Evolutionary conservation across 2,113 vertebrate genomes (phyloP).

Genomic region (Paramisgurnus dabryanus): DNA sequence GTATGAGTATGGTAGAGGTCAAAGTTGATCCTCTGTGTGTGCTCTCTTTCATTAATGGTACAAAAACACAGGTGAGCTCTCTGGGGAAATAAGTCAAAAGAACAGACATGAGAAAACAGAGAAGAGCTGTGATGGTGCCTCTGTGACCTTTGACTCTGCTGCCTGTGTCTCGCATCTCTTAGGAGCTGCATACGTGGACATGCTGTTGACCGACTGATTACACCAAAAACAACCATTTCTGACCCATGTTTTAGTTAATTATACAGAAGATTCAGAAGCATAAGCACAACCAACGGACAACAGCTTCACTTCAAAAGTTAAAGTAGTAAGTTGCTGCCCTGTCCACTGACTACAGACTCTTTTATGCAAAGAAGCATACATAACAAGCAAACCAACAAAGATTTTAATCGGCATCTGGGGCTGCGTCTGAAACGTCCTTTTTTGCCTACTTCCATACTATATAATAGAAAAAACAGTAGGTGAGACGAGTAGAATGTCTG

Average conservation of each 20-base stretch:
- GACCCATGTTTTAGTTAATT: conserved; percentile 24
- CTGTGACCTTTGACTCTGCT: conserved; percentile 39
- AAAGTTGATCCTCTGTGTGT: not conserved
- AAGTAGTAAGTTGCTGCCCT: no score
- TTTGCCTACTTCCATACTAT: no score
- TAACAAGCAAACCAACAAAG: no score
- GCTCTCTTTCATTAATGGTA: conserved; percentile 42
- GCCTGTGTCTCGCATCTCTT: not conserved
- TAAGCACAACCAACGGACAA: not conserved
- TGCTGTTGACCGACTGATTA: conserved; percentile 45
- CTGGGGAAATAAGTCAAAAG: not conserved
- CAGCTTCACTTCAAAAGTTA: not conserved
- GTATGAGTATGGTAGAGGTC: not conserved
- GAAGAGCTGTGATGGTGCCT: not conserved
- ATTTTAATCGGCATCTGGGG: no score
- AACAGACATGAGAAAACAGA: not conserved
- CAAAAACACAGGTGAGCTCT: conserved; percentile 43
- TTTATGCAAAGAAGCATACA: no score
- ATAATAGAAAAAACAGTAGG: no score
- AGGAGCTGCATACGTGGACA: conserved; percentile 6
- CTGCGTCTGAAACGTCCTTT: no score
- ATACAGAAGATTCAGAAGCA: conserved; percentile 27
- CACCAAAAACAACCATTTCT: conserved; percentile 19
- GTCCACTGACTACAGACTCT: no score
- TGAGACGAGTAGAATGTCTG: no score